Conservation (phyloP, 2,113 vertebrate species). For the Datnioides undecimradiatus region DNA sequence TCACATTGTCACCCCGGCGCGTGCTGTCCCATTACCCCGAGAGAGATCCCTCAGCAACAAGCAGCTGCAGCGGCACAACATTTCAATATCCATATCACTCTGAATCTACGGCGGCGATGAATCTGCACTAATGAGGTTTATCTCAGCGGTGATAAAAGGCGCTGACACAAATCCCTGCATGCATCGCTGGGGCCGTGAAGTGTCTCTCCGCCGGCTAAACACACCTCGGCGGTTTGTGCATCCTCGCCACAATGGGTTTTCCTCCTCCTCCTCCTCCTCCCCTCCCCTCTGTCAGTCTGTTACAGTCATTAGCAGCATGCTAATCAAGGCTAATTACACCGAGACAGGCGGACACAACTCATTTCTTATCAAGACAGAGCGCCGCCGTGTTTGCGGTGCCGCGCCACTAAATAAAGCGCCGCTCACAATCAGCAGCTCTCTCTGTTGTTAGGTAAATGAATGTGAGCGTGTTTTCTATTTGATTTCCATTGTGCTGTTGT, state of each 20-base stretch:
- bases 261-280: too few species aligned
- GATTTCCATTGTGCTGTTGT: slow-evolving; percentile 37
- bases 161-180: slow-evolving; percentile 36
- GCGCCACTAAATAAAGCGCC: slow-evolving; percentile 35
- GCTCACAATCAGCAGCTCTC: slow-evolving; percentile 57
- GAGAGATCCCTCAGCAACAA: slow-evolving; percentile 14
- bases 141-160: neutral
- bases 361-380: slow-evolving; percentile 67
- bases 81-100: neutral
- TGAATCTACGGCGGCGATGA: neutral
- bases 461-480: slow-evolving; percentile 26
- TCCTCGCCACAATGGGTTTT: slow-evolving; percentile 2
- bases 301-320: slow-evolving; percentile 69
- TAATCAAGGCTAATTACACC: slow-evolving; percentile 77
- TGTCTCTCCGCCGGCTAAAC: slow-evolving; percentile 40
- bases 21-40: slow-evolving; percentile 26
- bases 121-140: slow-evolving; percentile 29
- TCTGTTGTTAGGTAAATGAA: slow-evolving; percentile 50
- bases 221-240: slow-evolving; percentile 50
- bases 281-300: slow-evolving; percentile 37
- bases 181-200: neutral
- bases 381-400: slow-evolving; percentile 53
- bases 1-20: slow-evolving; percentile 13
- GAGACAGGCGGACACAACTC: slow-evolving; percentile 66
- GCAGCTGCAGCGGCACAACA: slow-evolving; percentile 17